Evolutionary conservation across 2,113 vertebrate genomes (phyloP), one percentile per base, ranked within the genome.

Genomic region (Xiphias gladius): DNA sequence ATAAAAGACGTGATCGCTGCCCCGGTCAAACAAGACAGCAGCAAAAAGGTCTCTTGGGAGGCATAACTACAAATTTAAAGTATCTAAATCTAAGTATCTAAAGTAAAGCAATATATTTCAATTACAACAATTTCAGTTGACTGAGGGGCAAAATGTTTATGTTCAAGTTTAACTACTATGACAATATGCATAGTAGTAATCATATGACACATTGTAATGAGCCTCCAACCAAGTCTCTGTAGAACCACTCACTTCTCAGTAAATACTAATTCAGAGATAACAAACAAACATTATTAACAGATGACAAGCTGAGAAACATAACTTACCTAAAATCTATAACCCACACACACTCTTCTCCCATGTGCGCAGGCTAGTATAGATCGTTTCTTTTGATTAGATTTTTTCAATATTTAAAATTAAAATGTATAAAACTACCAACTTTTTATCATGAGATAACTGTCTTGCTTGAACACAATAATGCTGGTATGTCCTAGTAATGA

Each of bases 1-100:
- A 74, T 79, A 70, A 78, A 70, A 55, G 59, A 61, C 62, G 32
- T 2, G 65, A 73, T 58, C 30, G 54, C 41, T 48, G 55, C 22
- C 30, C 1, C 30, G 52, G 59, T 69, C 46, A 30, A 73, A 64
- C 7, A 39, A 35, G 65, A 73, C 4, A 0, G n/a, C 22, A 69
- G 77, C 39, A 26, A 77, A 73, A 80, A 55, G n/a, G 26, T 30
- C 54, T 69, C 58, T 39, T 2, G 12, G 43, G 55, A 69, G 24
- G 66, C 10, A 61, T 62, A 41, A 59, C 50, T 43, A n/a, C 35
- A 26, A 74, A 67, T 1, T 39, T 30, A 14, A 22, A 68, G 55
- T 39, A 66, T 26, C 37, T n/a, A 17, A 43, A 46, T n/a, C n/a
- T 14, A 17, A 43, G 37, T 19, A 65, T 66, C n/a, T 8, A 19